Evolutionary conservation across 2,888 invertebrate species (phyloP), one percentile per base, ranked within the genome.

Genomic region (Meandrusa payeni): DNA sequence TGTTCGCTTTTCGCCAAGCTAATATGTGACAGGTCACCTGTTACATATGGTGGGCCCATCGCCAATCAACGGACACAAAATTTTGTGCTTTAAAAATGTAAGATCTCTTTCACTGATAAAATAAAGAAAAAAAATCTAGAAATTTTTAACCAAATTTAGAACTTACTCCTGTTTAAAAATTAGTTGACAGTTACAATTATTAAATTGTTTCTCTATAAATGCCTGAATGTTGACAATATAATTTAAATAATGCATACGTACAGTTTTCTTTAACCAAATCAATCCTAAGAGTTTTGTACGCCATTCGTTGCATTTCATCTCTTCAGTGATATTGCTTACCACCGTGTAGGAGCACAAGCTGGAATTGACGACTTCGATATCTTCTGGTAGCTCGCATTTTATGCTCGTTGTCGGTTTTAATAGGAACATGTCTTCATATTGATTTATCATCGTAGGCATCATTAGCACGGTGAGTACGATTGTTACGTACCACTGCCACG

Each of bases 401-500:
- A 70, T 59, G n/a, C 62, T 54, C n/a, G 41, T 22, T 6, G 68
- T 51, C 1, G 76, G 67, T 15, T 59, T 51, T 1, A 85, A 50
- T 3, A 83, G 69, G 29, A 78, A 73, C 47, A 77, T 73, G 33
- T 86, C 76, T 55, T 76, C 78, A 44, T 76, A 71, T 29, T 76
- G 73, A 48, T 78, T 73, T 45, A 82, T 76, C 36, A 82, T 53
- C 10, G 70, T 57, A 1, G 77, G 66, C 27, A 67, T 46, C 64
- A 69, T 70, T 3, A 77, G 54, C 1, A 64, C 47, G 0, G 74
- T 64, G n/a, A 74, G 65, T 1, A 76, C 47, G 2, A 79, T 52
- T 5, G 83, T 81, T 3, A 83, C 72, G 23, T 83, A 52, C 76
- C 81, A 83, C 56, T 86, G 86, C 86, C 85, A 86, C 1, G 64